Evolutionary conservation across 2,113 vertebrate genomes (phyloP).

Genomic region (Psittacara wagleri): DNA sequence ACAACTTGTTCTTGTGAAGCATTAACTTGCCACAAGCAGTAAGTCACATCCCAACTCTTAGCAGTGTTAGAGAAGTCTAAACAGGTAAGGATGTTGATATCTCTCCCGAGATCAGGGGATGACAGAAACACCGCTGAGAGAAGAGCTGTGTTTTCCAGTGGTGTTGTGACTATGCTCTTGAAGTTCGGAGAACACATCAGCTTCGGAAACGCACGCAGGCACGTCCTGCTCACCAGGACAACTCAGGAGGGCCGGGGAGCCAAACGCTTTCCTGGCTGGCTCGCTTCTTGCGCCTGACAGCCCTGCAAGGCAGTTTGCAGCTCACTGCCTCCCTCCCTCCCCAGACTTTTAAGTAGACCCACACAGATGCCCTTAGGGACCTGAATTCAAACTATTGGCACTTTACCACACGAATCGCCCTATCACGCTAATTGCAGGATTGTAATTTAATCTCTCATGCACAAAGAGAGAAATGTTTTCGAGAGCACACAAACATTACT

Average conservation of each 20-base stretch:
- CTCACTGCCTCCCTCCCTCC: neutral
- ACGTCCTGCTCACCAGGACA: neutral
- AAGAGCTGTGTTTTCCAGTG: neutral
- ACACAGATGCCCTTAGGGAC: neutral
- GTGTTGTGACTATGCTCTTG: fast-evolving
- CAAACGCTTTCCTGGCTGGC: fast-evolving
- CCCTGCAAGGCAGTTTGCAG: neutral
- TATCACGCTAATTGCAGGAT: neutral
- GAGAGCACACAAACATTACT: neutral
- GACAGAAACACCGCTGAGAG: neutral
- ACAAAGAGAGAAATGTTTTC: fast-evolving
- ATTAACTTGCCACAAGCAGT: neutral
- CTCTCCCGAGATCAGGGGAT: neutral
- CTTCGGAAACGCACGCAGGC: neutral
- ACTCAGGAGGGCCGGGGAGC: neutral
- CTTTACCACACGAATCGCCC: neutral
- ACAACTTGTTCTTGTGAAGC: neutral
- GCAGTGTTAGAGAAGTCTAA: neutral
- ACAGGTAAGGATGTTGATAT: neutral
- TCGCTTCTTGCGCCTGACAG: neutral
- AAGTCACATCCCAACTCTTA: neutral
- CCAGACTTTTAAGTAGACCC: neutral
- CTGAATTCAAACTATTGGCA: neutral
- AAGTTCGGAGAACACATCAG: neutral
- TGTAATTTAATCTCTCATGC: neutral